Base-by-base conservation (phyloP, 1,140 invertebrate genomes). In the Carcinoscorpius rotundicauda region DNA sequence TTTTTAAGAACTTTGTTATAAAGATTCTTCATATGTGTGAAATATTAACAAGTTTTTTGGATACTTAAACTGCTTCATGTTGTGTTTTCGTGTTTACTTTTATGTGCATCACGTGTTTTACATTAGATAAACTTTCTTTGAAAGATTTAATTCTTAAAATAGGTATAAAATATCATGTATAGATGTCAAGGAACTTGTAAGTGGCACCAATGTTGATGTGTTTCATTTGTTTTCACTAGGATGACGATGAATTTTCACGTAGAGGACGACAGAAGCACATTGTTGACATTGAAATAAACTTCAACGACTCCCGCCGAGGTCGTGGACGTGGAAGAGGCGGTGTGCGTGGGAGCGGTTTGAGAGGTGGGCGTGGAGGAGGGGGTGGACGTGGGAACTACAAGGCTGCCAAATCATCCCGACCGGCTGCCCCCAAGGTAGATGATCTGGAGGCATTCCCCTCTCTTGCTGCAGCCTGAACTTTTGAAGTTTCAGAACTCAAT, bases 401-500 rank as follows among this genome's bases (percentile, higher is more conserved):
- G 60, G 56, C 55, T 11, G 62, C 52, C 68, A 6, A n/a, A 55
- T 8, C 6, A 55, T 8, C 69, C 10, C 70, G 80, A 71, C 83
- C 84, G 69, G 79, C 85, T 68, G 91, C 91, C 74, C 93, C 93
- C 48, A 93, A 93, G 77, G 90, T 97, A 61, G 91, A 95, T 76
- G 92, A 97, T 79, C 91, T 92, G 80, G 86, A 88, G 75, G 92
- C 94, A 80, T 96, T 97, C 79, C 93, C 93, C 68, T 91, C 89
- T 72, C 81, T 94, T 75, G 87, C 87, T 76, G 68, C 72, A 48
- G 70, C 69, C 63, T 73, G 68, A 69, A 55, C 29, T 29, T 29
- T 29, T 29, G 29, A 29, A 29, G 29, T 29, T 29, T 29, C 29
- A 29, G 29, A 29, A 29, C 29, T 29, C 29, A 29, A 29, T 29